Percentiles rank a stretch among this genome's conserved stretches.
phyloP scores from a whole-genome alignment of 1,140 invertebrate species.

The Pogonognathellus flavescens region DNA sequence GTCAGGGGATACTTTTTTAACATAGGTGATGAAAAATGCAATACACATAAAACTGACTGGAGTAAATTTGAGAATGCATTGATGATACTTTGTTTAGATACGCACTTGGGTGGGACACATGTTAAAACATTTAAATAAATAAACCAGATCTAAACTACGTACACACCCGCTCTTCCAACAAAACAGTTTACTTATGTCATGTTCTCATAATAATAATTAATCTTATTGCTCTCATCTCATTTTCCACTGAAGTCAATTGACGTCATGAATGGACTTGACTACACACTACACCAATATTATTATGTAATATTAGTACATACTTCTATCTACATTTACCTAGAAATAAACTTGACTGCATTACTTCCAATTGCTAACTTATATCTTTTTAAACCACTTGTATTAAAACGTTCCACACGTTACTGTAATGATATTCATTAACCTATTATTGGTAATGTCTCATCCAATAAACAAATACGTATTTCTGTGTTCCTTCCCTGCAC shows the following conservation, averaged over 20 bases:
- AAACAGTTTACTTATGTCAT: conserved; percentile 24
- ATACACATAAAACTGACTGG: no score
- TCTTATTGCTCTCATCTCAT: conserved; percentile 15
- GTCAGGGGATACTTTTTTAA: no score
- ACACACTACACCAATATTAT: background rate
- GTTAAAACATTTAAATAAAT: no score
- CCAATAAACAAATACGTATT: no score
- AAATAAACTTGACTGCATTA: background rate
- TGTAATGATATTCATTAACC: background rate
- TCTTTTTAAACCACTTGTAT: background rate
- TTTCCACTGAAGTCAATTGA: conserved; percentile 14
- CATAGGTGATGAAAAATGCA: no score
- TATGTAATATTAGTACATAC: background rate
- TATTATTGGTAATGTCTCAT: no score
- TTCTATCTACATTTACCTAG: background rate
- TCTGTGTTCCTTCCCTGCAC: no score
- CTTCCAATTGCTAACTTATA: background rate
- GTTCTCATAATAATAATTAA: background rate
- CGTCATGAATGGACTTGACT: background rate
- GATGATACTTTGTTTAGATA: no score
- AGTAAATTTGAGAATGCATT: no score
- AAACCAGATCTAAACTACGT: background rate
- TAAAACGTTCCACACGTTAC: background rate
- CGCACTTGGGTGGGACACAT: no score
- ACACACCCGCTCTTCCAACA: conserved; percentile 13